Percentiles rank a stretch among this genome's conserved stretches.
Conservation (phyloP, 2,888 invertebrate species). For the Amphipyra tragopoginis region DNA sequence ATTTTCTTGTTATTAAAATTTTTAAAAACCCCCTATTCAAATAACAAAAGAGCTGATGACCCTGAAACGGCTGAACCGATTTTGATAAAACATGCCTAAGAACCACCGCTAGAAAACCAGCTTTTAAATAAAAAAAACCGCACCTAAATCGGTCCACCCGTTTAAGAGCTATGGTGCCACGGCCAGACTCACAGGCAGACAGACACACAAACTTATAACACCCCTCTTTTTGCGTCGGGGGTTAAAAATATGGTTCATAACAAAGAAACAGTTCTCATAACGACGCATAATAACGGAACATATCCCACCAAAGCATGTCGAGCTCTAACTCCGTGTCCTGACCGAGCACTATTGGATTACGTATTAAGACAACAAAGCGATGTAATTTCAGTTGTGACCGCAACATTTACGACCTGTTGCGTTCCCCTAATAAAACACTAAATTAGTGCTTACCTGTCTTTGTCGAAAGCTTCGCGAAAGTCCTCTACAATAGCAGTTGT, state of each 20-base stretch:
- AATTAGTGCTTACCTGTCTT: constrained; percentile 43
- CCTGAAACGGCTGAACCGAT: too few relatives aligned
- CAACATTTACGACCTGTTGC: constrained; percentile 81
- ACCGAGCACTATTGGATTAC: constrained; percentile 76
- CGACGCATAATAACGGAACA: not conserved
- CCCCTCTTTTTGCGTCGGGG: too few relatives aligned
- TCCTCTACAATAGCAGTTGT: constrained; percentile 25
- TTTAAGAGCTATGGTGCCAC: too few relatives aligned
- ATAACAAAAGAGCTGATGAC: too few relatives aligned
- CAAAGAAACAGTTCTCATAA: not conserved
- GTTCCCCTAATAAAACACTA: constrained; percentile 49
- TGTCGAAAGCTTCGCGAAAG: constrained; percentile 29
- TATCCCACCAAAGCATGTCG: constrained; percentile 21
- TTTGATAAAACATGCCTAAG: too few relatives aligned
- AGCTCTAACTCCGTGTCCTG: constrained; percentile 38
- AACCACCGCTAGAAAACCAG: too few relatives aligned
- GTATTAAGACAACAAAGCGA: constrained; percentile 78
- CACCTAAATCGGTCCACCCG: too few relatives aligned
- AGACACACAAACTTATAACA: too few relatives aligned
- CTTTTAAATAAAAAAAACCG: too few relatives aligned
- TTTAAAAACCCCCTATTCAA: too few relatives aligned
- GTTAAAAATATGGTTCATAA: not conserved
- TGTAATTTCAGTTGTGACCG: constrained; percentile 81
- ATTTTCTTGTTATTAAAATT: too few relatives aligned
- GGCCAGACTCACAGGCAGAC: too few relatives aligned